phyloP scores from a whole-genome alignment of 1,140 invertebrate species.

The Drosophila santomea region DNA sequence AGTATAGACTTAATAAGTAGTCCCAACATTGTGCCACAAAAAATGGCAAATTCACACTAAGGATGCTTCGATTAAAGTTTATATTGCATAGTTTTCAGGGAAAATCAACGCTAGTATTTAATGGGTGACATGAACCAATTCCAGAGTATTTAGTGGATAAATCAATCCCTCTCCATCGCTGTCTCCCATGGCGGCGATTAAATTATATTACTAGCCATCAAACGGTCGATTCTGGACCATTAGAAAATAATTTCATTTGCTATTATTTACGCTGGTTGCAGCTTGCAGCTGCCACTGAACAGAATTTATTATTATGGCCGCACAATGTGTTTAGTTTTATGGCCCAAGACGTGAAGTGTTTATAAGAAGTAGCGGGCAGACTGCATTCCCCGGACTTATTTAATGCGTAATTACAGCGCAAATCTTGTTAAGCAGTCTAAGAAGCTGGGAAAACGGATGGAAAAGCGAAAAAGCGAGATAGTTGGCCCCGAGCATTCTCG shows the following conservation, averaged over 20 bases:
- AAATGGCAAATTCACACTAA: too few species aligned
- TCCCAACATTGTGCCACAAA: too few species aligned
- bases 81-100: neutral
- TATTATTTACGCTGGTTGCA: slow-evolving; percentile 37
- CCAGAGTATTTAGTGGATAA: neutral
- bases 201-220: slow-evolving; percentile 48
- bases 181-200: neutral
- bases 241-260: slow-evolving; percentile 47
- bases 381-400: slow-evolving; percentile 63
- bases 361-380: slow-evolving; percentile 33
- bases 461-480: slow-evolving; percentile 15
- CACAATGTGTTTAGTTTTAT: slow-evolving; percentile 79
- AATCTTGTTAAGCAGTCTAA: slow-evolving; percentile 64
- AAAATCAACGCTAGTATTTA: neutral
- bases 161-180: neutral
- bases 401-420: slow-evolving; percentile 76
- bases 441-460: slow-evolving; percentile 21
- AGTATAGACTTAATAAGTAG: neutral
- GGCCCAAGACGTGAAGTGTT: slow-evolving; percentile 66
- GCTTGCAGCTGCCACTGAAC: slow-evolving; percentile 53
- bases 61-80: too few species aligned
- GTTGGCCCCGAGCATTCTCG: slow-evolving; percentile 23
- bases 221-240: slow-evolving; percentile 42
- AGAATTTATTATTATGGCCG: slow-evolving; percentile 75
- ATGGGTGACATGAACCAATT: neutral